phyloP scores from a whole-genome alignment of 2,888 invertebrate genomes.

The Pecten maximus region DNA sequence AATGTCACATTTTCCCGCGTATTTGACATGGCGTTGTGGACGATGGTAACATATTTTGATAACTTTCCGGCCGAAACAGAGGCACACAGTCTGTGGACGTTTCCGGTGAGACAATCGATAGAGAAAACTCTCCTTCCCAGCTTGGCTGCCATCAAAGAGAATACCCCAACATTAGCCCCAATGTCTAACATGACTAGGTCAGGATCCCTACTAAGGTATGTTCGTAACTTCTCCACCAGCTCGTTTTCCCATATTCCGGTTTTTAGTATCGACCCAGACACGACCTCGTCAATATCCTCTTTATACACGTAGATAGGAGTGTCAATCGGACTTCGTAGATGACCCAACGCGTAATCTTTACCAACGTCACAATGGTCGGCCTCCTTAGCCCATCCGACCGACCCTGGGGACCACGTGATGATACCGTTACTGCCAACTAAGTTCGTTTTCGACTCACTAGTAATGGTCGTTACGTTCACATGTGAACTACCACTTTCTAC shows the following conservation, averaged over 20 bases:
- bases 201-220: constrained; percentile 40
- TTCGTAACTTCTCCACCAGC: constrained; percentile 40
- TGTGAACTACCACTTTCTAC: not conserved
- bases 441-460: not conserved
- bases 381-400: not conserved
- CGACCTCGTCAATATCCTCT: constrained; percentile 45
- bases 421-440: not conserved
- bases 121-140: constrained; percentile 46
- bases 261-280: constrained; percentile 51
- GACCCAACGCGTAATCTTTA: constrained; percentile 41
- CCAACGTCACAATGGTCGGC: constrained; percentile 33
- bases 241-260: constrained; percentile 53
- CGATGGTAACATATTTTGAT: constrained; percentile 39
- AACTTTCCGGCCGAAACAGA: constrained; percentile 49
- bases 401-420: constrained; percentile 36
- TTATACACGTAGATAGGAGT: constrained; percentile 54
- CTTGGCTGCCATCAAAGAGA: constrained; percentile 49
- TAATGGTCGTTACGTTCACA: not conserved
- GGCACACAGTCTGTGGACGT: constrained; percentile 48
- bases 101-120: constrained; percentile 46
- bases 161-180: constrained; percentile 53
- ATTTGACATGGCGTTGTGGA: constrained; percentile 53
- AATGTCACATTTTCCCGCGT: constrained; percentile 50
- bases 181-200: constrained; percentile 49
- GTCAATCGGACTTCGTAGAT: constrained; percentile 40